Base-by-base conservation (phyloP, 2,888 invertebrate genomes). In the Drosophila neutralis region DNA sequence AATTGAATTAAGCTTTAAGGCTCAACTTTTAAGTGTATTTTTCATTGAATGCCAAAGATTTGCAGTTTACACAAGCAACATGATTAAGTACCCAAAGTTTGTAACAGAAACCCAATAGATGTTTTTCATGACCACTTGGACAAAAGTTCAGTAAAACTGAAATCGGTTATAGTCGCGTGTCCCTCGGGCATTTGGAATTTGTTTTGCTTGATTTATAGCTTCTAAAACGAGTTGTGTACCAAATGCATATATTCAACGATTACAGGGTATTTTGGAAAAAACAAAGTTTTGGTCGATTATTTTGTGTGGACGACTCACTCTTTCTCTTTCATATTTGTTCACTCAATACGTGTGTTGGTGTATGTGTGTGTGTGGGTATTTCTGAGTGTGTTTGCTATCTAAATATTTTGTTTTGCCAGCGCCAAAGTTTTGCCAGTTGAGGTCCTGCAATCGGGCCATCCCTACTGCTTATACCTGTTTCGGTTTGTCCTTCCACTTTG, bases 331-430 rank as follows among this genome's bases (percentile, higher is more conserved):
- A 6, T 53, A 58, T 33, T 51, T 45, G n/a, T 33, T 56, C 24
- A 4, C 18, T 53, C 18, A 27, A 4, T 27, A 18, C 38, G n/a
- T 40, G 27, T 65, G 56, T 56, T 45, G 56, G 61, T 49, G 33
- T 69, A 52, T 56, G 56, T 59, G 27, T 59, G 58, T 61, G 51
- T 49, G 54, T 62, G 54, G 40, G 53, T 61, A 48, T 66, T 52
- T 69, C 57, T 66, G 58, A 72, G 62, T 72, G 73, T 78, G 78
- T 78, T 73, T 78, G 69, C 76, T 90, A 78, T 86, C 85, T 90
- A 78, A 82, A 85, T 87, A 78, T 84, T 84, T 81, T 78, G 89
- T 87, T 85, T 76, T 83, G 87, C 68, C 87, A 86, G 84, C 71
- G 76, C 76, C 60, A 87, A 85, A 89, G 84, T 85, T 85, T 83